Evolutionary conservation across 2,888 invertebrate genomes (phyloP), one percentile per base, ranked within the genome.

Genomic region (Hyles lineata): DNA sequence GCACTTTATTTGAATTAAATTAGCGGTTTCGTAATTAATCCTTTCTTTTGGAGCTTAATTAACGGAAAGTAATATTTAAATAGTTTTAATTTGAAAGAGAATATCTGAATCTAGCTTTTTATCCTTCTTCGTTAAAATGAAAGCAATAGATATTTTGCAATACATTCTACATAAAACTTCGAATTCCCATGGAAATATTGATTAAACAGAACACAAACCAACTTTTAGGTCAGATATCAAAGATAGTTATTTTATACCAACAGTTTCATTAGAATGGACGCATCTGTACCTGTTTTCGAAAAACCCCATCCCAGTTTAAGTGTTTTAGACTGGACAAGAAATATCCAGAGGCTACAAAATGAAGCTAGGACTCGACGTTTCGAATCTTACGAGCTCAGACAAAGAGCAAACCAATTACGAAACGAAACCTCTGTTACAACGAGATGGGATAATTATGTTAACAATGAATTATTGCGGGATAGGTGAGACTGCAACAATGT

Each of bases 381-480:
- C 23, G 97, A 97, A 81, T 96, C 97, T 0, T 97, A 97, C 77
- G 95, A 95, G 72, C 89, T 97, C 43, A 95, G 98, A 35, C 96
- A 97, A 85, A 95, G 96, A 70, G 96, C 97, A 0, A 95, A 96
- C 70, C 96, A 96, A 77, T 89, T 97, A 72, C 95, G 98, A 67
- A 97, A 97, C 83, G 98, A 98, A 86, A 96, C 97, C 0, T 92
- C 95, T 71, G 96, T 97, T 43, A 96, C 96, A 75, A 96, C 97
- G 0, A 95, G 96, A 83, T 98, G 98, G 98, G 96, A 97, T 82
- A 97, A 96, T 72, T 96, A 96, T 80, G 96, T 96, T 81, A 98
- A 97, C 79, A 97, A 97, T 87, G 96, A 96, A 73, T 93, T 96
- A 35, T 90, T 98, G 73, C 92, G 96, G 6, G 97, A 97, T 87